Evolutionary conservation across 2,797 vertebrate genomes (phyloP).

Genomic region (Epinephelus malabaricus): DNA sequence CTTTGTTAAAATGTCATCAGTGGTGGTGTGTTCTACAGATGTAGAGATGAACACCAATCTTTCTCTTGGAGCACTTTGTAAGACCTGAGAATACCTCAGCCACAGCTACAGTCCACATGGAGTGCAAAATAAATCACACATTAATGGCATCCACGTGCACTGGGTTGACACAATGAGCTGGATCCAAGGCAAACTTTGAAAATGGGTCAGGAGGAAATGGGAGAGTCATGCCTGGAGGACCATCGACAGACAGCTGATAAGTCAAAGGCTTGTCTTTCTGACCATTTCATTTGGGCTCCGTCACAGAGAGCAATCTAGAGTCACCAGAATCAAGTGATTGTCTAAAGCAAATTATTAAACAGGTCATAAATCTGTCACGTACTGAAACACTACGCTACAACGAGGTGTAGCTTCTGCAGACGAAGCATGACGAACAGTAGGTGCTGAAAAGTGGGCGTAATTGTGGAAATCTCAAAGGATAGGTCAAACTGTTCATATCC

Average conservation of each 20-base stretch:
- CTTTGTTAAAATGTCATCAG: slow-evolving; percentile 10
- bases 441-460: not conserved
- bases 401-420: slow-evolving; percentile 4
- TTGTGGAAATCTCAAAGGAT: slow-evolving; percentile 9
- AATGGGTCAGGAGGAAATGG: slow-evolving; percentile 68
- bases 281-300: slow-evolving; percentile 17
- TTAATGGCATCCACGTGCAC: slow-evolving; percentile 58
- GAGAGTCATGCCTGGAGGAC: slow-evolving; percentile 44
- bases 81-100: slow-evolving; percentile 27
- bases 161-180: slow-evolving; percentile 32
- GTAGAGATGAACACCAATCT: slow-evolving; percentile 5
- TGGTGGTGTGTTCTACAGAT: slow-evolving; percentile 21
- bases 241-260: slow-evolving; percentile 52
- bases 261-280: slow-evolving; percentile 37
- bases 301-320: not conserved
- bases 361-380: not conserved
- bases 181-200: slow-evolving; percentile 70
- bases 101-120: slow-evolving; percentile 26
- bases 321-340: slow-evolving; percentile 24
- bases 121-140: slow-evolving; percentile 67
- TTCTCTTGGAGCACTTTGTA: slow-evolving; percentile 12
- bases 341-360: not conserved
- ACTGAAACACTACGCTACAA: too few relatives aligned
- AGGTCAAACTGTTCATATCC: slow-evolving; percentile 1
- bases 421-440: not conserved